Percentiles rank a stretch among this genome's conserved stretches.
Conservation (phyloP, 37 sponge, comb jelly and placozoan species). For the Ianthella basta region DNA sequence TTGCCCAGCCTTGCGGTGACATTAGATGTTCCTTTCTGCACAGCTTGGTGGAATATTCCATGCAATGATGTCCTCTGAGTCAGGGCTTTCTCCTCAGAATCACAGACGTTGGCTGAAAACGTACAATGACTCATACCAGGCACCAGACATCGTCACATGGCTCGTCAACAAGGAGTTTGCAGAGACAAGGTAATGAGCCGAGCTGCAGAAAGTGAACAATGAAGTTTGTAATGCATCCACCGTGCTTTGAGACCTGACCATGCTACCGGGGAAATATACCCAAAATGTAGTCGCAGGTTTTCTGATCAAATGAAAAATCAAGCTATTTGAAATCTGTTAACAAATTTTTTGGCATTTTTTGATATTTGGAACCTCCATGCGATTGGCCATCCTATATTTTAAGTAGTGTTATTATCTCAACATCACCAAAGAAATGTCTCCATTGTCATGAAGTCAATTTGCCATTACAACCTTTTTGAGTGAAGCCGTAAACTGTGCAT, state of each 20-base stretch:
- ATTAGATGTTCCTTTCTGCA: background rate
- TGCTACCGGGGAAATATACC: background rate
- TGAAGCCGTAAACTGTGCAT: too few relatives aligned
- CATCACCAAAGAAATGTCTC: too few relatives aligned
- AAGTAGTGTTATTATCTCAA: too few relatives aligned
- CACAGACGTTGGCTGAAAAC: conserved; percentile 61
- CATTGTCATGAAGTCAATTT: too few relatives aligned
- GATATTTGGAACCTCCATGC: too few relatives aligned
- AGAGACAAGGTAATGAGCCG: conserved; percentile 46
- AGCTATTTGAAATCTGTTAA: too few relatives aligned
- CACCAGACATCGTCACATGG: conserved; percentile 74
- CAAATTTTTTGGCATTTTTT: too few relatives aligned
- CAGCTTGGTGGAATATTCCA: conserved; percentile 31
- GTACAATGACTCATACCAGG: conserved; percentile 69
- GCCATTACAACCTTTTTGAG: too few relatives aligned
- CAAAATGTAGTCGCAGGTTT: background rate
- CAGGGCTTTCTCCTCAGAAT: conserved; percentile 41
- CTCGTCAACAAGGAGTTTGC: conserved; percentile 55
- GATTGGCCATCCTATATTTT: too few relatives aligned
- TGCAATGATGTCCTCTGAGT: background rate
- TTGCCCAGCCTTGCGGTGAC: too few relatives aligned
- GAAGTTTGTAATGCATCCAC: background rate
- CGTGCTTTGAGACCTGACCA: background rate
- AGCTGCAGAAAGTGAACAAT: background rate
- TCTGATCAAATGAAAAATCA: too few relatives aligned